These are phyloP conservation scores for Lipotes vexillifer DNA, from an alignment of 2,113 vertebrate genomes.

Conservation along the genomic window DNA sequence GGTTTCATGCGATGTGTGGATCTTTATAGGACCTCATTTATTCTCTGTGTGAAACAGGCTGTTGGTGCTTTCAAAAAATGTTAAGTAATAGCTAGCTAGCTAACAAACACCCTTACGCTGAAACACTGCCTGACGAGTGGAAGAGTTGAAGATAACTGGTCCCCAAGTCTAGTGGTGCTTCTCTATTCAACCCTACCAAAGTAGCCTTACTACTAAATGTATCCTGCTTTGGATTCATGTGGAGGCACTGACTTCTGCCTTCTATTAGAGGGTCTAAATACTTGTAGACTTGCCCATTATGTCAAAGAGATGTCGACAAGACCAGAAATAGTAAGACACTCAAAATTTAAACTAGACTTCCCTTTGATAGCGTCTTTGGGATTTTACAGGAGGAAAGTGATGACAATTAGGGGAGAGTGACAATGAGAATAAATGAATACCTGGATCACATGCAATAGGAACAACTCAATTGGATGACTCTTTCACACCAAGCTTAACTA, in stretches of 20 bases:
- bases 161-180: neutral
- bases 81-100: constrained; percentile 19
- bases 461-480: constrained; percentile 5
- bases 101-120: constrained; percentile 44
- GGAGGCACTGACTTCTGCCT: neutral
- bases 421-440: neutral
- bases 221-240: neutral
- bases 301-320: neutral
- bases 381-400: neutral
- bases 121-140: constrained; percentile 17
- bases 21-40: constrained; percentile 29
- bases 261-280: neutral
- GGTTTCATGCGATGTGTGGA: constrained; percentile 9
- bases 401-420: constrained; percentile 27
- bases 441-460: constrained; percentile 28
- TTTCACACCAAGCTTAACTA: constrained; percentile 5
- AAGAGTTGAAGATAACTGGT: constrained; percentile 15
- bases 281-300: neutral
- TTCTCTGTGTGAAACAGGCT: constrained; percentile 52
- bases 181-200: constrained; percentile 7
- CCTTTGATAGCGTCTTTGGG: constrained; percentile 21
- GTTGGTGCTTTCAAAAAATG: constrained; percentile 57
- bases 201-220: neutral
- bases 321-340: constrained; percentile 16
- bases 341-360: neutral